phyloP scores from a whole-genome alignment of 2,797 vertebrate genomes.

The Dendrocincla fuliginosa region DNA sequence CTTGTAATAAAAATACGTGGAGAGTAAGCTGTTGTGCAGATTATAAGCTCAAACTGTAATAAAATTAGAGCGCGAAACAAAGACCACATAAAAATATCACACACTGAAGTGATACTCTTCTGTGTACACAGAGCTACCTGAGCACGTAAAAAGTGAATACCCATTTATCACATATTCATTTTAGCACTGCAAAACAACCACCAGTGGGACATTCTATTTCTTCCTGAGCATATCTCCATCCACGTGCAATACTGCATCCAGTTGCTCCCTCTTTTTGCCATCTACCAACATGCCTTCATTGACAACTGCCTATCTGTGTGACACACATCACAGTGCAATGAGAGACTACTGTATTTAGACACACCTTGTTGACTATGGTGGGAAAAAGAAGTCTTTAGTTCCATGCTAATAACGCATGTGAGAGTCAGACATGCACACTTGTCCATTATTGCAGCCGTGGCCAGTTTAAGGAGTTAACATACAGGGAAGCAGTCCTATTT shows the following conservation, averaged over 20 bases:
- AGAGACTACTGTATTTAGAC: neutral
- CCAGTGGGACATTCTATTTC: neutral
- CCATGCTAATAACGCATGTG: neutral
- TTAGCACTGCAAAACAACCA: neutral
- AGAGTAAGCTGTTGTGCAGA: neutral
- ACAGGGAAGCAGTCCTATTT: neutral
- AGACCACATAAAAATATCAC: neutral
- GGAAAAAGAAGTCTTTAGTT: neutral
- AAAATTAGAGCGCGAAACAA: neutral
- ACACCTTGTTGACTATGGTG: neutral
- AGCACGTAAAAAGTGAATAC: neutral
- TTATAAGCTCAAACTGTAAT: neutral
- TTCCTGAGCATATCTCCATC: neutral
- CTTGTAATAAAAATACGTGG: neutral
- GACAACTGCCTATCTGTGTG: neutral
- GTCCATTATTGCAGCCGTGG: neutral
- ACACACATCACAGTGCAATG: neutral
- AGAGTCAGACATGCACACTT: rapidly evolving
- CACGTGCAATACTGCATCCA: neutral
- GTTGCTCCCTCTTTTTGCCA: neutral
- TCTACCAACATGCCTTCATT: neutral
- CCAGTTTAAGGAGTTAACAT: neutral
- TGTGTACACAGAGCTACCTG: neutral
- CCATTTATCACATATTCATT: neutral
- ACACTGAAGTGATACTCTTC: neutral